A percentile compares a stretch with the other conserved stretches of the same genome.
Evolutionary conservation across 1,140 invertebrate species (phyloP).

Genomic region (Apis mellifera): DNA sequence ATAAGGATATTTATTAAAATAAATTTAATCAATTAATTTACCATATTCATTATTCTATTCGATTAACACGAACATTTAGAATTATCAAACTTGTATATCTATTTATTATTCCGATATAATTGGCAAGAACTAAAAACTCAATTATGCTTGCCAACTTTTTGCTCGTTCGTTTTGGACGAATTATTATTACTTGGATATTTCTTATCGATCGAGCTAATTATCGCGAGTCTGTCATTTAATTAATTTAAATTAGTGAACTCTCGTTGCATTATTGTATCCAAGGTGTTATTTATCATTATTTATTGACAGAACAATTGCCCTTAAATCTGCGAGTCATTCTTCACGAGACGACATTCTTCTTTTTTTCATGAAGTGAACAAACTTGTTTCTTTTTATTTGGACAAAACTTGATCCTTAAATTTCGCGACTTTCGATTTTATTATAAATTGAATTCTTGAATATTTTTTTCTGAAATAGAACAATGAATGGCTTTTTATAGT

Average conservation of each 20-base stretch:
- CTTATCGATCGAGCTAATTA: constrained; percentile 28
- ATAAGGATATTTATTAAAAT: no score
- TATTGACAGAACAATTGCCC: not conserved
- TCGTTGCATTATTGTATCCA: not conserved
- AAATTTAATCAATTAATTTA: no score
- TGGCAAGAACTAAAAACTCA: not conserved
- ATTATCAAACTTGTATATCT: not conserved
- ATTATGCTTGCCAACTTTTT: not conserved
- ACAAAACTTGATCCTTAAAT: not conserved
- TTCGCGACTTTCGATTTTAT: no score
- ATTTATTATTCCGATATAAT: constrained; percentile 6
- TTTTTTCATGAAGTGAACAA: constrained; percentile 4
- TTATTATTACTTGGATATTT: not conserved
- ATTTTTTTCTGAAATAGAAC: no score
- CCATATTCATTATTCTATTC: no score
- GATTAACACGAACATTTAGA: no score
- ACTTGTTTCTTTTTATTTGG: not conserved
- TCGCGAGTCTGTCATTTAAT: constrained; percentile 12
- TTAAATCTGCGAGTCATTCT: constrained; percentile 22
- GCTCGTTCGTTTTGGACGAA: no score
- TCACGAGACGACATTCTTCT: not conserved
- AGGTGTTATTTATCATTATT: constrained; percentile 7
- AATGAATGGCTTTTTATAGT: no score
- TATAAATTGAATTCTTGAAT: no score
- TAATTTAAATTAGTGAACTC: constrained; percentile 1